Percentiles rank a stretch among this genome's conserved stretches.
Evolutionary conservation across 2,888 invertebrate species (phyloP).

Genomic region (Drosophila stalkeri): DNA sequence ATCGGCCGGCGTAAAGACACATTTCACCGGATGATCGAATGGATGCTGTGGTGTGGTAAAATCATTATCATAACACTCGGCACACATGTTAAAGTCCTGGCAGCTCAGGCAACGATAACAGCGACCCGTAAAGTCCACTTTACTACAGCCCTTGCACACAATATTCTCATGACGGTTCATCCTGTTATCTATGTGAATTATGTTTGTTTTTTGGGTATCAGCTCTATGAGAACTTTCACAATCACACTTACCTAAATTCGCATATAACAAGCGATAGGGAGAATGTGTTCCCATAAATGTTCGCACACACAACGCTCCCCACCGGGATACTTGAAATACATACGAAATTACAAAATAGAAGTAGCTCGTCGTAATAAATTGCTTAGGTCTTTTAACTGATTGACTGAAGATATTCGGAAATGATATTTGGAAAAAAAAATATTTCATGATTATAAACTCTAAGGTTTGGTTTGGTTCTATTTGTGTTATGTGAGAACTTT

Average conservation of each 20-base stretch:
- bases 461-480: constrained; percentile 4
- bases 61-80: constrained; percentile 60
- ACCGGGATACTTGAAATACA: constrained; percentile 31
- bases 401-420: constrained; percentile 34
- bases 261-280: constrained; percentile 1
- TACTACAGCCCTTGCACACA: constrained; percentile 60
- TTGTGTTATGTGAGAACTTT: background rate
- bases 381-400: constrained; percentile 34
- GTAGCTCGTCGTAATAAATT: constrained; percentile 24
- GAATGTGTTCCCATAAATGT: constrained; percentile 22
- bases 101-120: constrained; percentile 68
- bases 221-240: background rate
- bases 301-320: constrained; percentile 36
- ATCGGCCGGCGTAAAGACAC: constrained; percentile 56
- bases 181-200: background rate
- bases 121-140: constrained; percentile 53
- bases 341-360: constrained; percentile 42
- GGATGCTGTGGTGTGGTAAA: constrained; percentile 54
- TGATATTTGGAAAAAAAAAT: constrained; percentile 24
- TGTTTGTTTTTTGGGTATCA: background rate
- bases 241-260: constrained; percentile 36
- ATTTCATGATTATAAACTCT: constrained; percentile 36
- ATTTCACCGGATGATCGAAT: constrained; percentile 70
- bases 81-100: constrained; percentile 60
- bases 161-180: constrained; percentile 68